Evolutionary conservation across 92 coral and sea anemone genomes (phyloP), one percentile per base, ranked within the genome.

Genomic region (Metridium senile): DNA sequence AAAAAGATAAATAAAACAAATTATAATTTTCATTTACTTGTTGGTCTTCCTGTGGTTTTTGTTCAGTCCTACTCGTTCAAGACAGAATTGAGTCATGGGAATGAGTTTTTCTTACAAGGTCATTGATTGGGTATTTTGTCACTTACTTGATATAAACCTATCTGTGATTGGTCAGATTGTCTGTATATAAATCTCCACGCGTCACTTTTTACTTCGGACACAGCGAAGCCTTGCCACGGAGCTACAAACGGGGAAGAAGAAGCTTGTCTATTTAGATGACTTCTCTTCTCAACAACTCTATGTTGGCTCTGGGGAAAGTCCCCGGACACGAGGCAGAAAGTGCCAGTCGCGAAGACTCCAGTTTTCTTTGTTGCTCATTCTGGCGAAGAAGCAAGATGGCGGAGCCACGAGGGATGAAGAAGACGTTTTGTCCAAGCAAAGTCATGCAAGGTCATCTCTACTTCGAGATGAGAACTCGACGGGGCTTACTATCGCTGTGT

Each of bases 401-500:
- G 62, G 95, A 92, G 97, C 90, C 87, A 83, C 29, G 78, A 85
- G 79, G 82, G 81, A 70, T 68, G 54, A 85, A 74, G 86, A 80
- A 89, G 93, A 85, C 74, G 86, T 87, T 91, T 89, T 78, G 99
- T 95, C 99, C 92, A 64, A 95, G 97, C 99, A 95, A 66, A 95
- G 99, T 95, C 22, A 96, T 96, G 96, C 97, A 92, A 84, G 97
- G 68, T 76, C 49, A 53, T 79, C 82, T 78, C 82, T 57, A 51
- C 69, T 0, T 47, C 23, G 63, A 51, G 97, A 88, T 91, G 88
- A 86, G 90, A 92, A 83, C 99, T 82, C 90, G 89, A 95, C 91
- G 99, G 99, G 99, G 99, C 99, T 95, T 90, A 95, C 93, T 95
- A 87, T 95, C 93, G 91, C 97, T 95, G 97, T 95, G 97, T 92